Base-by-base conservation (phyloP, 2,113 vertebrate species). In the Rhynchopsitta pachyrhyncha region DNA sequence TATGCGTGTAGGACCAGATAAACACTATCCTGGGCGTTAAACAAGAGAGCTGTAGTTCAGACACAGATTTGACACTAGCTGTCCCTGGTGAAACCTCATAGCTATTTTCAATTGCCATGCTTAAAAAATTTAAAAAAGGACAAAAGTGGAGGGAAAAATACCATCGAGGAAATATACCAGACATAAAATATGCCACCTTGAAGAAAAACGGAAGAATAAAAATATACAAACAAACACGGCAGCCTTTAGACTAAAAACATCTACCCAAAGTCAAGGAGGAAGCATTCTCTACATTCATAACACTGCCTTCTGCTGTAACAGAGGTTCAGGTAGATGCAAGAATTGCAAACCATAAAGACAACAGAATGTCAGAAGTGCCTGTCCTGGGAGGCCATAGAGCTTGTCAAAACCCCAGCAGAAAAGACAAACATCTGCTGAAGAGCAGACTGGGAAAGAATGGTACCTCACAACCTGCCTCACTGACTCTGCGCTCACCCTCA, bases 81-180 rank as follows among this genome's bases (percentile, higher is more conserved):
- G 73, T 66, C 80, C 71, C 42, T 64, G 39, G 10, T 67, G 57
- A 90, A 50, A 63, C 47, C 42, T 67, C 24, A 0, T 13, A 35
- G 13, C 39, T 73, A 52, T 41, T 42, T 88, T 18, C 1, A 4
- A 60, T 44, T 27, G 64, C 3, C 12, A 33, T 0, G 3, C 6
- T 19, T 19, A 2, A 59, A 62, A 70, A 59, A 52, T 15, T 15
- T n/a, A 14, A 17, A 39, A 39, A 39, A 6, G 2, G 5, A 69
- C 11, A 41, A 6, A 68, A 50, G 7, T 2, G 1, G 2, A 4
- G 4, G 5, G 1, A 1, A 2, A 35, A 79, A 63, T n/a, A 62
- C 3, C 29, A 46, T 15, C 10, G 7, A 16, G 12, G 4, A 80
- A 69, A 8, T 6, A 7, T 11, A 74, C 57, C 5, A 73, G 13